A percentile compares a stretch with the other conserved stretches of the same genome.
Conservation (phyloP, 2,113 vertebrate genomes). For the Anarhynchus alexandrinus region DNA sequence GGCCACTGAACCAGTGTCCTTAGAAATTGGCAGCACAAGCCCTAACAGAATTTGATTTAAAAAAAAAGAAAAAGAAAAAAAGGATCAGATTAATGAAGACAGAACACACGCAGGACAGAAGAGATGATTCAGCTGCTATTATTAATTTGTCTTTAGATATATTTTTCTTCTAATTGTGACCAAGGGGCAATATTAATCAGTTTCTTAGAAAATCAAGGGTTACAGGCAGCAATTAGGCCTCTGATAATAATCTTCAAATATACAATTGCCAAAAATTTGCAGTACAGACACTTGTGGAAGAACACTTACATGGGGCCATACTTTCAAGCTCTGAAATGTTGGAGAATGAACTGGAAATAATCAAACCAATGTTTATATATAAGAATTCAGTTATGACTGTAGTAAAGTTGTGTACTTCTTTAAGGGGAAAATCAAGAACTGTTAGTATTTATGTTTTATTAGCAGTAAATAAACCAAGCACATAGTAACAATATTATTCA, state of each 20-base stretch:
- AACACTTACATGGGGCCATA: neutral
- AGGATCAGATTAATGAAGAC: neutral
- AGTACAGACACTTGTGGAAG: neutral
- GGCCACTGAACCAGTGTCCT: neutral
- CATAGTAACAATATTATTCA: neutral
- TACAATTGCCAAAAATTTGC: neutral
- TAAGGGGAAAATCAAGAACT: conserved; percentile 31
- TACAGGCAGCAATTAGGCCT: neutral
- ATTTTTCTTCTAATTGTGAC: conserved; percentile 23
- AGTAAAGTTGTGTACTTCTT: conserved; percentile 12
- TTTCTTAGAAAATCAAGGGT: conserved; percentile 3
- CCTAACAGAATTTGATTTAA: neutral
- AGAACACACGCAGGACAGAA: neutral
- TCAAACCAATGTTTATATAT: neutral
- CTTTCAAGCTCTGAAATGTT: conserved; percentile 18
- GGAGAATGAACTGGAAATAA: conserved; percentile 8
- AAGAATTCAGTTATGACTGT: conserved; percentile 21
- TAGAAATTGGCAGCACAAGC: neutral
- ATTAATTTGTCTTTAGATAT: neutral
- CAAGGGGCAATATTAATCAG: neutral
- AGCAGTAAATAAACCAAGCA: conserved; percentile 40
- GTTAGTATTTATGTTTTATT: conserved; percentile 52
- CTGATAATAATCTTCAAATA: neutral
- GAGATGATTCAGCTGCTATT: neutral
- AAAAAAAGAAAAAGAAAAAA: neutral